Evolutionary conservation across 2,113 vertebrate genomes (phyloP), one percentile per base, ranked within the genome.

Genomic region (Laticauda laticaudata): DNA sequence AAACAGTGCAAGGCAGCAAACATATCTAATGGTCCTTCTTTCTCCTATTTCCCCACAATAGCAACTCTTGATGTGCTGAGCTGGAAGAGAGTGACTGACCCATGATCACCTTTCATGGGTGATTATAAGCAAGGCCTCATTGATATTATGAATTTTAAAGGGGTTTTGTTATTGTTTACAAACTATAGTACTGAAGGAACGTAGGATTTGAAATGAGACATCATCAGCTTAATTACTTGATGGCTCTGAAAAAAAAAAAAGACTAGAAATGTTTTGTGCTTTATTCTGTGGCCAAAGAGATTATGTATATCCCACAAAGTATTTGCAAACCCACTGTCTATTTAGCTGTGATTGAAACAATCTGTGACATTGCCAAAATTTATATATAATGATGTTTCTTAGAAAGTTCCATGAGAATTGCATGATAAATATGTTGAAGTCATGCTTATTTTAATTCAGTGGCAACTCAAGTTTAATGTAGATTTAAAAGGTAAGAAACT

Each of bases 401-500:
- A 20, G 51, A 23, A n/a, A 81, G 8, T n/a, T 57, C 14, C 56
- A 45, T 48, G 12, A 51, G 10, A 92, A 89, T 69, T 69, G 23
- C 45, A 61, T 26, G 24, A 61, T 26, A 8, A 64, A 88, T 24
- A 54, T 39, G 18, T 26, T 86, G 64, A 39, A 57, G 53, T 21
- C 18, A 1, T 75, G 94, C 43, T 3, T 56, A 5, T 29, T 55
- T 85, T 23, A 91, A 55, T 18, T n/a, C 64, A n/a, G 14, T 21
- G 43, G 89, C 48, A 29, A 45, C 43, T 90, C 43, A 59, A 9
- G 24, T 61, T 56, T 54, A 88, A 92, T 12, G 5, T 24, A 89
- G 51, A 23, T 91, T 51, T 61, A 29, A 61, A 95, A 53, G 91
- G 48, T 51, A 64, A 61, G 56, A 48, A 87, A 87, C 59, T 61